These are phyloP conservation scores for Zosterops borbonicus DNA, from an alignment of 2,113 vertebrate genomes.

Conservation along the genomic window DNA sequence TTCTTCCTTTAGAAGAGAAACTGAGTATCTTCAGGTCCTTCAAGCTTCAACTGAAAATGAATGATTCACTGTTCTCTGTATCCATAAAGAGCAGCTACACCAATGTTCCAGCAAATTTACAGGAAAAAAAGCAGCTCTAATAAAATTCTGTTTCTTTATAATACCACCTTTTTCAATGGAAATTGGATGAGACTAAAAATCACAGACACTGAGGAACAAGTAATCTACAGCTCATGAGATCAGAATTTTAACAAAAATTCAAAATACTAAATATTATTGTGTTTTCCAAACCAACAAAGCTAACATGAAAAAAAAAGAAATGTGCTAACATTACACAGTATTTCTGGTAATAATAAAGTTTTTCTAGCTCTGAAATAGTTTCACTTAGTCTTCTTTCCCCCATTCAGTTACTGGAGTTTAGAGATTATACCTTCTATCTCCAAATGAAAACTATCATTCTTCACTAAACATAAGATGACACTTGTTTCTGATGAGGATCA, in stretches of 20 bases:
- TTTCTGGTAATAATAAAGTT: background rate
- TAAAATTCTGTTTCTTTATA: background rate
- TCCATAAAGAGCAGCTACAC: background rate
- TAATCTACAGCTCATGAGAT: background rate
- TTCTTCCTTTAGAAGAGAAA: background rate
- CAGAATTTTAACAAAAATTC: background rate
- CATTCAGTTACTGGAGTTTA: background rate
- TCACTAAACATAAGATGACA: background rate
- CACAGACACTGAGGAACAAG: background rate
- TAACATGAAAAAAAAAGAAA: background rate
- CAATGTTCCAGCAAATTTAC: background rate
- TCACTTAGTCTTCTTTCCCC: background rate
- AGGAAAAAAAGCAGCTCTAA: background rate
- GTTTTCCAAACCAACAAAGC: background rate
- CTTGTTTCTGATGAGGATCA: background rate
- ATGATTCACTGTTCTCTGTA: background rate
- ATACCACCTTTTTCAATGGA: background rate
- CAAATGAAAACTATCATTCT: background rate
- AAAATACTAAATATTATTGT: background rate
- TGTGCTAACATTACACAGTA: background rate
- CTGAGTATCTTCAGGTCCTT: background rate
- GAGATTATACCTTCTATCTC: background rate
- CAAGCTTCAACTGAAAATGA: background rate
- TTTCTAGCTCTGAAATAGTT: background rate
- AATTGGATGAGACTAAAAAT: background rate